These are phyloP conservation scores for Clavelina lepadiformis DNA, from an alignment of 23 tunicate genomes.

Conservation along the genomic window DNA sequence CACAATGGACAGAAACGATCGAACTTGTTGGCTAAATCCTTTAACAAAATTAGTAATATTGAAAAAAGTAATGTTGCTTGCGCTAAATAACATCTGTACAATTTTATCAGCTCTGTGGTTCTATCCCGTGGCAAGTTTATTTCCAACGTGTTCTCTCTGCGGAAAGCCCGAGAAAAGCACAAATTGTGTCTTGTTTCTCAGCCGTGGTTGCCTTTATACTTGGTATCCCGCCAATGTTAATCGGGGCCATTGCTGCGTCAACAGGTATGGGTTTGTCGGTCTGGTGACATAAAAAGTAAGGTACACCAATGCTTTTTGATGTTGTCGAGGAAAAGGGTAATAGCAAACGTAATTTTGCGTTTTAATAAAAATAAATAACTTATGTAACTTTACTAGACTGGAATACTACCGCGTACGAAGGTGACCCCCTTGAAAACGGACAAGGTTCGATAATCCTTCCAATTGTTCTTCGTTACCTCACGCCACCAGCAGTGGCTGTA, in stretches of 20 bases:
- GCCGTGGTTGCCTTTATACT: slow-evolving; percentile 59
- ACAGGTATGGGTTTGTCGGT: slow-evolving; percentile 64
- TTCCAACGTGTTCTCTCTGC: slow-evolving; percentile 90
- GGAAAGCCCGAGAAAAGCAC: slow-evolving; percentile 49
- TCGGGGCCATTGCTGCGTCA: slow-evolving; percentile 77
- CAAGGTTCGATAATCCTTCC: slow-evolving; percentile 62
- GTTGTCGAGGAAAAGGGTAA: no score
- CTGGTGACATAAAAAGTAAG: no score
- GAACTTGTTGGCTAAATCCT: no score
- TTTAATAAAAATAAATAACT: no score
- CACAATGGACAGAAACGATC: no score
- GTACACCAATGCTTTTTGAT: no score
- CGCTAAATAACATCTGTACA: no score
- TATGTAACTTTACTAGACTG: no score
- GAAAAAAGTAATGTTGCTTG: no score
- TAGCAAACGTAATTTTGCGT: no score
- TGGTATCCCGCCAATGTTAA: slow-evolving; percentile 72
- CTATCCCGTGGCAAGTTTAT: slow-evolving; percentile 97
- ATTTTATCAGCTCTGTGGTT: slow-evolving; percentile 72
- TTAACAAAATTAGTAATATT: no score
- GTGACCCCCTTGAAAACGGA: slow-evolving; percentile 23
- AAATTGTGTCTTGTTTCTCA: slow-evolving; percentile 62
- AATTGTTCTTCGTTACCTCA: slow-evolving; percentile 72
- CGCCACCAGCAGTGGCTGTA: slow-evolving; percentile 67
- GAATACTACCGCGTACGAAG: slow-evolving; percentile 52